Evolutionary conservation across 2,113 vertebrate genomes (phyloP).

Genomic region (Hucho hucho): DNA sequence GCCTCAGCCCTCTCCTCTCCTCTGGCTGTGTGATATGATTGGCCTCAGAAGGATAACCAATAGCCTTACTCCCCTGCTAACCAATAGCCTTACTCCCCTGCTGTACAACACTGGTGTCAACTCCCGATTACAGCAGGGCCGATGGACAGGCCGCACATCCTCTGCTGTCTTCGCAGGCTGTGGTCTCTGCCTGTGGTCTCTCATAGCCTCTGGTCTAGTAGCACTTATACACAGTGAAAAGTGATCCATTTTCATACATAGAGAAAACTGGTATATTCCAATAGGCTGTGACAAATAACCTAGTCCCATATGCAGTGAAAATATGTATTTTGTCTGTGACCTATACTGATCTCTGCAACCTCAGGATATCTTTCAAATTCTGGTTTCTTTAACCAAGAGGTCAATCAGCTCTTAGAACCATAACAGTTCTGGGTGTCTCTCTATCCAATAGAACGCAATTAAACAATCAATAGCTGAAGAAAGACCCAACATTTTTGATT

Average conservation of each 20-base stretch:
- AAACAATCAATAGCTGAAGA: constrained; percentile 33
- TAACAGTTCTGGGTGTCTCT: constrained; percentile 29
- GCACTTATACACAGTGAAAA: too few species aligned
- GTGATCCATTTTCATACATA: too few species aligned
- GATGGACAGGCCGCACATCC: neutral
- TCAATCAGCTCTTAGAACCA: constrained; percentile 50
- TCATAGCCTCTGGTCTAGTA: neutral
- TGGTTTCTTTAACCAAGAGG: constrained; percentile 38
- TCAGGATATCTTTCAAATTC: neutral
- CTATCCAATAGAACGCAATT: constrained; percentile 38
- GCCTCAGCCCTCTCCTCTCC: neutral
- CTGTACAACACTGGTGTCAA: neutral
- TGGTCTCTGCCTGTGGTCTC: neutral
- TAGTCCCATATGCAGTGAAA: too few species aligned
- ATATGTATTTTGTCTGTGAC: too few species aligned
- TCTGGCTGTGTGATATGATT: neutral
- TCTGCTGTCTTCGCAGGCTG: neutral
- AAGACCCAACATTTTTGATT: constrained; percentile 36
- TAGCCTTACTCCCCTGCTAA: neutral
- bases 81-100: neutral
- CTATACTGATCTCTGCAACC: neutral
- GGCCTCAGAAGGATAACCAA: neutral
- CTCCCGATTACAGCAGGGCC: neutral
- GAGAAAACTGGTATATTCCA: too few species aligned
- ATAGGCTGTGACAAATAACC: too few species aligned